phyloP scores from a whole-genome alignment of 2,888 invertebrate species.

The Agriotes lineatus region DNA sequence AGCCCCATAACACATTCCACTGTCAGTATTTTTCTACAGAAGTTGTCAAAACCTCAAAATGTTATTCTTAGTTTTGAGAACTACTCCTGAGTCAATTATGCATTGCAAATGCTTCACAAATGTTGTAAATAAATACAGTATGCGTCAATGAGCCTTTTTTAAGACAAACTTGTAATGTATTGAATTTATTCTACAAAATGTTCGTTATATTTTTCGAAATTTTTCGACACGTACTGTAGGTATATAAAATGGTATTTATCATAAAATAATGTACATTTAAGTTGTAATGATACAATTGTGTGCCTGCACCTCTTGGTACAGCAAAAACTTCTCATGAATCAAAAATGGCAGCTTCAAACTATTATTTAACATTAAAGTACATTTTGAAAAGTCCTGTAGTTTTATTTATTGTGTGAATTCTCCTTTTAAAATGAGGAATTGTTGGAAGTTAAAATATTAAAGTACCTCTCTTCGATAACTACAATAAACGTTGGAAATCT shows the following conservation, averaged over 20 bases:
- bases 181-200: no score
- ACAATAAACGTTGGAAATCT: no score
- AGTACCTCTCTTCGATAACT: no score
- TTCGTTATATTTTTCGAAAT: no score
- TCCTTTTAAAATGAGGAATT: no score
- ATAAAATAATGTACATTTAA: slow-evolving; percentile 22
- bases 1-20: slow-evolving; percentile 57
- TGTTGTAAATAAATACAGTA: slow-evolving; percentile 29
- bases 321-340: slow-evolving; percentile 29
- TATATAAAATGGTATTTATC: slow-evolving; percentile 22
- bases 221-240: slow-evolving; percentile 21
- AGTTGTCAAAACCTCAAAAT: slow-evolving; percentile 52
- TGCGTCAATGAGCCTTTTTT: neutral
- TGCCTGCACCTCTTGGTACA: slow-evolving; percentile 16
- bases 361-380: slow-evolving; percentile 37
- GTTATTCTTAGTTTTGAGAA: neutral
- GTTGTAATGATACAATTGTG: slow-evolving; percentile 28
- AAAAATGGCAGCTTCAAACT: slow-evolving; percentile 42
- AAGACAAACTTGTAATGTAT: no score
- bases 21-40: slow-evolving; percentile 60
- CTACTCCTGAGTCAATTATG: slow-evolving; percentile 22
- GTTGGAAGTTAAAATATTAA: no score
- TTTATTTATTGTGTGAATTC: slow-evolving; percentile 16
- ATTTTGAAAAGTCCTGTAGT: slow-evolving; percentile 27
- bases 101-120: slow-evolving; percentile 7